Conservation (phyloP, 92 coral and sea anemone genomes). For the Actinernus sp. region DNA sequence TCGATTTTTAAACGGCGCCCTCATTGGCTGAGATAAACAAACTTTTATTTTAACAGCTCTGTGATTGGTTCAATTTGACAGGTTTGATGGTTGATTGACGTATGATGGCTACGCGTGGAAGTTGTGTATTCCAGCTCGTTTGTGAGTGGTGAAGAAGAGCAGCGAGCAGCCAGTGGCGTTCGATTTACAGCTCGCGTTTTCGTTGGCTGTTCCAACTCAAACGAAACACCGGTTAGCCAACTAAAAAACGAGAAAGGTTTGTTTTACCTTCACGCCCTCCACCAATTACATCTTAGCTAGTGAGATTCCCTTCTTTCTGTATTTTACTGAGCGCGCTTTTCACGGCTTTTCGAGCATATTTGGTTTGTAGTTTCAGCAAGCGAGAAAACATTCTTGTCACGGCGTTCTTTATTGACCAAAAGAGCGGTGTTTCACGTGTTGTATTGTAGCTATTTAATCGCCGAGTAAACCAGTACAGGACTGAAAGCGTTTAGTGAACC, state of each 20-base stretch:
- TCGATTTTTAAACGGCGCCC: conserved; percentile 13
- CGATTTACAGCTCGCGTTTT: conserved; percentile 97
- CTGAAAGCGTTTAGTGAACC: conserved; percentile 12
- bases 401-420: conserved; percentile 9
- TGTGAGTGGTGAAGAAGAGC: conserved; percentile 99
- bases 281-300: conserved; percentile 94
- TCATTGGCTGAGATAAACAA: conserved; percentile 65
- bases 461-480: conserved; percentile 8
- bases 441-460: conserved; percentile 18
- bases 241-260: conserved; percentile 99
- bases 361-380: conserved; percentile 13
- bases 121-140: conserved; percentile 85
- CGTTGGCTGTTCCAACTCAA: conserved; percentile 99
- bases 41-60: not conserved
- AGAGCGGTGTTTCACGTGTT: conserved; percentile 6
- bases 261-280: conserved; percentile 99
- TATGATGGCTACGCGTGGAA: conserved; percentile 79
- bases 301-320: conserved; percentile 75
- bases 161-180: conserved; percentile 95
- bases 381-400: conserved; percentile 53
- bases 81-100: conserved; percentile 80
- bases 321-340: conserved; percentile 53
- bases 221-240: conserved; percentile 99
- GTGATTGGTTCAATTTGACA: conserved; percentile 74
- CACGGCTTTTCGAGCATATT: conserved; percentile 1